Percentiles rank a stretch among this genome's conserved stretches.
Evolutionary conservation across 2,113 vertebrate species (phyloP).

Genomic region (Malaclemys terrapin): DNA sequence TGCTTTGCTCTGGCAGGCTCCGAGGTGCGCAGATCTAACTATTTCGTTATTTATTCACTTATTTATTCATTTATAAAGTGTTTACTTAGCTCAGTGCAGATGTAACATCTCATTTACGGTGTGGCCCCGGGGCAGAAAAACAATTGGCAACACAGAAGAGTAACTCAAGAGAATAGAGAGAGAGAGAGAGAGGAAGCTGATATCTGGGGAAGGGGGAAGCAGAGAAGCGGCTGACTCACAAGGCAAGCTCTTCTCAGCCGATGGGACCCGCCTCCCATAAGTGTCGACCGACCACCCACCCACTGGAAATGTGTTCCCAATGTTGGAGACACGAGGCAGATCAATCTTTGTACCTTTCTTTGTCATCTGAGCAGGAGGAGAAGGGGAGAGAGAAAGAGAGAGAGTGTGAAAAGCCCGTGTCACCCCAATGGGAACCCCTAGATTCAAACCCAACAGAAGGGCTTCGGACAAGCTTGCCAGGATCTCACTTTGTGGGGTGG

Average conservation of each 20-base stretch:
- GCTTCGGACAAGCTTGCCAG: background rate
- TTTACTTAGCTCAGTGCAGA: constrained; percentile 83
- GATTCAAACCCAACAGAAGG: background rate
- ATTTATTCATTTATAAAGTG: constrained; percentile 86
- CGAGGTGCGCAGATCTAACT: constrained; percentile 21
- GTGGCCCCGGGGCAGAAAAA: constrained; percentile 81
- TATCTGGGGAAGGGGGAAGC: background rate
- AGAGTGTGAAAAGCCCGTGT: background rate
- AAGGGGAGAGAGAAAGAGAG: too few species aligned
- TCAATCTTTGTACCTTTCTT: background rate
- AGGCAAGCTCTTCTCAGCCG: background rate
- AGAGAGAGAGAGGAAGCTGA: background rate
- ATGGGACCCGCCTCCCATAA: background rate
- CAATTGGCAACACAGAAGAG: constrained; percentile 76
- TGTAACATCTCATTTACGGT: constrained; percentile 88
- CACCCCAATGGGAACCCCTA: background rate
- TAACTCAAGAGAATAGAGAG: constrained; percentile 59
- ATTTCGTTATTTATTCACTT: constrained; percentile 82
- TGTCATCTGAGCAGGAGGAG: background rate
- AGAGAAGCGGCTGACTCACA: background rate
- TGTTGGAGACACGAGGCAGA: background rate
- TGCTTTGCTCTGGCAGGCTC: background rate
- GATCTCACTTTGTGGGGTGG: background rate
- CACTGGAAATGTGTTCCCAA: background rate
- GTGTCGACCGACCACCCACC: background rate